Conservation (phyloP, 2,113 vertebrate species). For the Cardinalis cardinalis region DNA sequence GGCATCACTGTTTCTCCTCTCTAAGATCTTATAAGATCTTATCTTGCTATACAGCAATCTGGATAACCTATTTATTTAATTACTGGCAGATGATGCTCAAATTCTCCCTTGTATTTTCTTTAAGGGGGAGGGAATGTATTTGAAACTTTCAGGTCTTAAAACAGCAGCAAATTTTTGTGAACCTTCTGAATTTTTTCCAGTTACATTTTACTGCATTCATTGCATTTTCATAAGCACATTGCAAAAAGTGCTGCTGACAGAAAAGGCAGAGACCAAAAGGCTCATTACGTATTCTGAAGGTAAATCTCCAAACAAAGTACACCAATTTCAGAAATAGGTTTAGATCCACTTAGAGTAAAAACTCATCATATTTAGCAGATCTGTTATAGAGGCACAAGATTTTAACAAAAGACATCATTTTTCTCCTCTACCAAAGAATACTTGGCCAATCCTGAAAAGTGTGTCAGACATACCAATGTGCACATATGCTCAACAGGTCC, state of each 20-base stretch:
- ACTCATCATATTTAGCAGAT: background rate
- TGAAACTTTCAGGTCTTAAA: background rate
- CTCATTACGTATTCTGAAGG: background rate
- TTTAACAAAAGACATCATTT: background rate
- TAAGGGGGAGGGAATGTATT: accelerated
- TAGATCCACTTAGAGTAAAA: background rate
- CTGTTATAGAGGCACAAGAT: accelerated
- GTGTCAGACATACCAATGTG: background rate
- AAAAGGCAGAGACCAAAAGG: background rate
- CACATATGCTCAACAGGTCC: background rate
- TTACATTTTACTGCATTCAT: background rate
- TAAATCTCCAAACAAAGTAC: background rate
- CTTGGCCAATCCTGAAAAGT: background rate
- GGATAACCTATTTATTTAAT: background rate
- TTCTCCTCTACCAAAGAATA: background rate
- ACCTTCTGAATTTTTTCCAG: background rate
- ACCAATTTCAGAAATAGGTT: background rate
- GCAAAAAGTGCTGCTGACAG: background rate
- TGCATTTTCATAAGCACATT: background rate
- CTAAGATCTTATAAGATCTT: background rate
- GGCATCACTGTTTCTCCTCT: background rate
- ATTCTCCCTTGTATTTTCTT: background rate
- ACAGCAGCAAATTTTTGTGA: background rate
- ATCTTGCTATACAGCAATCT: background rate
- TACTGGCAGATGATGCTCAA: background rate